A percentile compares a stretch with the other conserved stretches of the same genome.
Conservation (phyloP, 2,888 invertebrate genomes). For the Synergus japonicus region DNA sequence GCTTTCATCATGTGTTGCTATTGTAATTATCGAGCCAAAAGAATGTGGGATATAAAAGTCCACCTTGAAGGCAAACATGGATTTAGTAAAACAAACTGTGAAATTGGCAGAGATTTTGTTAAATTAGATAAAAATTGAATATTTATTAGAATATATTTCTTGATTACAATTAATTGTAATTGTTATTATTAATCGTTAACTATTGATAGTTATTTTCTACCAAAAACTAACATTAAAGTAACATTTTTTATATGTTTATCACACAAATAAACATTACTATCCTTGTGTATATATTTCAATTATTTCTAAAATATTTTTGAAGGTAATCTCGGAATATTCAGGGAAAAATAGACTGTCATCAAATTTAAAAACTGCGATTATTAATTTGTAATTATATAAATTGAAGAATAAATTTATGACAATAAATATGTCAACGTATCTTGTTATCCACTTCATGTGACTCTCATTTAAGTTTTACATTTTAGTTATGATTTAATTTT, state of each 20-base stretch:
- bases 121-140: conserved; percentile 38
- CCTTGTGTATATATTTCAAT: not conserved
- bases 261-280: not conserved
- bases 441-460: not conserved
- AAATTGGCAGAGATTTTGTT: conserved; percentile 50
- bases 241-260: not conserved
- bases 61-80: conserved; percentile 53
- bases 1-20: conserved; percentile 48
- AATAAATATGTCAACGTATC: not conserved
- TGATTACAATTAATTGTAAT: not conserved
- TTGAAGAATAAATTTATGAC: not conserved
- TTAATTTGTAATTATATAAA: not conserved
- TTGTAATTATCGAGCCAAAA: conserved; percentile 47
- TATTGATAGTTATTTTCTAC: not conserved
- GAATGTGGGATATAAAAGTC: conserved; percentile 56
- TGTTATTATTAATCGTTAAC: not conserved
- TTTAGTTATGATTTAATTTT: not conserved
- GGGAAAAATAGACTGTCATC: conserved; percentile 2
- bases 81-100: conserved; percentile 47
- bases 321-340: not conserved
- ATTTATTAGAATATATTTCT: not conserved
- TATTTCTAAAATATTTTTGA: not conserved
- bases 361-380: not conserved
- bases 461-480: not conserved
- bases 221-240: not conserved